Evolutionary conservation across 2,888 invertebrate species (phyloP), one percentile per base, ranked within the genome.

Genomic region (Hydropsyche betteni): DNA sequence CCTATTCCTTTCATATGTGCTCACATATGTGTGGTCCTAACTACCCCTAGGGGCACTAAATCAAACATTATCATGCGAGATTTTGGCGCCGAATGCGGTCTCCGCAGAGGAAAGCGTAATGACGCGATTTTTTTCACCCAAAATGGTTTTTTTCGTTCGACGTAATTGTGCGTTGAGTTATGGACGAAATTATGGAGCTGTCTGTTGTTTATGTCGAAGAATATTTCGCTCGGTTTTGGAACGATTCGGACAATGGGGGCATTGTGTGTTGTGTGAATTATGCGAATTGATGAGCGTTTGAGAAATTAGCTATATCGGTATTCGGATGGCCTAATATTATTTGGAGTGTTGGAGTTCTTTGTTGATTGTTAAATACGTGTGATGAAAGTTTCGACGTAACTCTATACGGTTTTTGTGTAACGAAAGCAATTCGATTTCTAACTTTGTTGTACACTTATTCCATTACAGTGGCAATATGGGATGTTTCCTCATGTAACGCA

Each of bases 1-100:
- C 10, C 44, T 24, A 44, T 44, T 10, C 44, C 44, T 44, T 10
- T 44, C 44, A 10, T 44, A 44, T 44, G 44, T 2, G 10, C 10
- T 6, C 10, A 44, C 10, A 10, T 44, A 44, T 44, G 10, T 4
- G 44, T 44, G 44, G 44, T 44, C 44, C 44, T 44, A 44, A 44
- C 44, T 44, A 44, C 44, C 44, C 44, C 10, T 44, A 44, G 12
- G 44, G 72, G 72, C 44, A 36, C 36, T 72, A 72, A 72, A 72
- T 72, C 72, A 72, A 72, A 72, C 38, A 72, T 72, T 72, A 72
- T 72, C 72, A 38, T 70, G 53, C 53, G 53, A 74, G 76, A 76
- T 74, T 76, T 64, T 64, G 34, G 64, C 64, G 73, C 73, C 51
- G 50, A 53, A 24, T 24, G 24, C 24, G 24, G 24, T 2, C 24